phyloP scores from a whole-genome alignment of 2,888 invertebrate genomes.

The Melanostoma mellinum region DNA sequence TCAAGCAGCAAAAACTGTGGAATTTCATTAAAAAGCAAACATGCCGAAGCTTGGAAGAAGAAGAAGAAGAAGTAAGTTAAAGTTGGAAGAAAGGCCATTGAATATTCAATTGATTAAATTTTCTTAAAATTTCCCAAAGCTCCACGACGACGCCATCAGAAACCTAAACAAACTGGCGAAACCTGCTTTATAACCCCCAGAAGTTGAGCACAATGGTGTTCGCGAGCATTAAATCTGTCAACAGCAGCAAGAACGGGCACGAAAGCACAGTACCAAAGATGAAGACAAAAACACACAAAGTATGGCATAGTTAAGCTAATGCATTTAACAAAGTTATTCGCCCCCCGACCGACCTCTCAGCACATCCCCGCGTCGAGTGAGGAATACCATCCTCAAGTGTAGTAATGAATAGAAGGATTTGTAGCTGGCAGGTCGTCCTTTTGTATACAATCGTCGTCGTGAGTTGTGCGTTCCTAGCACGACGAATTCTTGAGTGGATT shows the following conservation, averaged over 20 bases:
- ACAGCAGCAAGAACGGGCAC: slow-evolving; percentile 6
- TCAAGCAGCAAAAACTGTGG: no score
- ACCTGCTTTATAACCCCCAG: background rate
- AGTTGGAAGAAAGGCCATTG: no score
- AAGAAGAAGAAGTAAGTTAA: no score
- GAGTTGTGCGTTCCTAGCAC: slow-evolving; percentile 23
- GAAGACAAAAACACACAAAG: slow-evolving; percentile 30
- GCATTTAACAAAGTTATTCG: slow-evolving; percentile 44
- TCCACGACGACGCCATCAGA: background rate
- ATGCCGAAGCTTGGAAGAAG: no score
- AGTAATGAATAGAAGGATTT: slow-evolving; percentile 58
- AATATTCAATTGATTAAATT: background rate
- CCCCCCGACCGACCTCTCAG: slow-evolving; percentile 1
- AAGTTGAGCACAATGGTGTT: slow-evolving; percentile 20
- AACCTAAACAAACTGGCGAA: slow-evolving; percentile 8
- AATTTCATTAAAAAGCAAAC: no score
- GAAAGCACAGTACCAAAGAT: slow-evolving; percentile 28
- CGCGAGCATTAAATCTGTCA: slow-evolving; percentile 31
- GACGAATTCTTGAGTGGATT: slow-evolving; percentile 29
- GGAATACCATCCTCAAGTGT: slow-evolving; percentile 14
- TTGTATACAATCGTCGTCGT: slow-evolving; percentile 22
- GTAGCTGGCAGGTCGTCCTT: slow-evolving; percentile 29
- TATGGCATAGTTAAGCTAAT: slow-evolving; percentile 41
- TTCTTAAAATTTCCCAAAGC: background rate
- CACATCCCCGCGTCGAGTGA: slow-evolving; percentile 2